Evolutionary conservation across 2,113 vertebrate genomes (phyloP), one percentile per base, ranked within the genome.

Genomic region (Neopipo cinnamomea): DNA sequence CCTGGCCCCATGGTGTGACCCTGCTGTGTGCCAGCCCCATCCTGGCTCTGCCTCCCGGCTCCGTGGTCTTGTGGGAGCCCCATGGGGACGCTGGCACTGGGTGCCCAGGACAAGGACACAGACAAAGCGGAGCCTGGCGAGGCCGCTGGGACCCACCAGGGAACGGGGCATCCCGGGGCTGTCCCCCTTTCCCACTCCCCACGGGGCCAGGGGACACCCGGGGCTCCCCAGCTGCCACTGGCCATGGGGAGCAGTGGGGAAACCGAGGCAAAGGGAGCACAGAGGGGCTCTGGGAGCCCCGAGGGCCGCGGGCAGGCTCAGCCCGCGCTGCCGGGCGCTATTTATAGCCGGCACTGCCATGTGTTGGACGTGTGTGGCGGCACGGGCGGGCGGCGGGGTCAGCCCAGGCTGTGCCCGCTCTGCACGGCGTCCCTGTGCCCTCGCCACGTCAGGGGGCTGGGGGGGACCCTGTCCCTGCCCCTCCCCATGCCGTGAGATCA

Each of bases 281-380:
- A 0, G 50, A 50, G 68, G 70, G 50, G 3, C 1, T 24, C 8
- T 5, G 30, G 20, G 6, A 25, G 56, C 77, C 47, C 89, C 73
- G 28, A 23, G 13, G 67, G 83, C 91, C 65, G 82, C 19, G 23
- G 21, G 80, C 19, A 3, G 35, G 92, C 83, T 79, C 63, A 86
- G 80, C 80, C 25, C 14, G 33, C 0, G 21, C 79, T 3, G 75
- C 79, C 9, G 15, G 62, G 56, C 61, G 52, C 70, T 95, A 85
- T 93, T 93, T 92, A 62, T 88, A 96, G 70, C 82, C 23, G 1
- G 56, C 21, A 6, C 91, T 84, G 88, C 88, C 81, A 7, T 85
- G 88, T 80, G 91, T 91, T 2, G 20, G 81, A 89, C 77, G 39
- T 86, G 67, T 83, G 91, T 5, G 10, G 91, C 9, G 1, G 79